Evolutionary conservation across 2,113 vertebrate species (phyloP), one percentile per base, ranked within the genome.

Genomic region (Dipodomys ordii): DNA sequence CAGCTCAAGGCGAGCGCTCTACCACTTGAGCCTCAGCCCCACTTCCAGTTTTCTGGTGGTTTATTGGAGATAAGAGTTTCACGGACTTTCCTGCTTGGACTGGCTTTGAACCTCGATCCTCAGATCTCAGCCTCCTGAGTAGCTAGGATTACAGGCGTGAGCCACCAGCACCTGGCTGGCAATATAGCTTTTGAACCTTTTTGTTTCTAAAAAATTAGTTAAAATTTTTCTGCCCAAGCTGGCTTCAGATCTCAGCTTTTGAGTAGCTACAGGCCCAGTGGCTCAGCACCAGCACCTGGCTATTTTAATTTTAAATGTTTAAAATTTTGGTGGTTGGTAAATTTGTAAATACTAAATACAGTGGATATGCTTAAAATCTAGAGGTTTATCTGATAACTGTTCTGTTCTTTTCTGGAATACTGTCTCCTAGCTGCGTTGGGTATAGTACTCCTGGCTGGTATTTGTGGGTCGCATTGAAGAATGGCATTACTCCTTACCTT

Each of bases 401-500:
- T 94, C 46, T 94, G 4, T 83, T 85, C 12, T 82, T 0, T 96
- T 94, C 46, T 94, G 92, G 39, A 84, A 49, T 97, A 96, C 92
- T 60, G 98, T 76, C 6, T 97, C 93, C 39, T 94, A 98, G 98
- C 95, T 99, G 98, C 72, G 95, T 98, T 83, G 98, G 96, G 72
- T 97, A 97, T 67, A 97, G 98, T 93, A 86, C 98, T 96, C 98
- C 99, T 16, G 98, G 99, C 93, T 98, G 98, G 97, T 98, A 98
- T 92, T 95, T 99, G 90, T 99, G 98, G 97, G 98, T 99, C 74
- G 97, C 97, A 60, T 98, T 99, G 96, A 99, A 98, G 97, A 98
- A 95, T 92, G 99, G 99, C 88, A 98, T 99, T 69, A 96, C 97
- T 90, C 99, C 99, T 64, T 99, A 99, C 95, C 99, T 99, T 96